Conservation (phyloP, 23 tunicate species). For the Botrylloides violaceus region DNA sequence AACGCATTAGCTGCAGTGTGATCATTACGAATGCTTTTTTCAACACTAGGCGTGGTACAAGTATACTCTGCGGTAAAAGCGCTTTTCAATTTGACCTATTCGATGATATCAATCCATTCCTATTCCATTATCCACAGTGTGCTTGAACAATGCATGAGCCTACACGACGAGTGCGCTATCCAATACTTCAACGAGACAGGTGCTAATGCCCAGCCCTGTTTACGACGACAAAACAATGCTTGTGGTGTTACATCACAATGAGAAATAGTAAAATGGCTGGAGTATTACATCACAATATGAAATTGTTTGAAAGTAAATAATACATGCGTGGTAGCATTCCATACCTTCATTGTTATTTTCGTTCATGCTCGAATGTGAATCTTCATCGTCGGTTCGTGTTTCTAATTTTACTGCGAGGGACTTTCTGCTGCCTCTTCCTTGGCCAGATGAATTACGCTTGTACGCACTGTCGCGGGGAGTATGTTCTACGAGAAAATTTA, state of each 20-base stretch:
- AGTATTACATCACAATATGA: not conserved
- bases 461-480: not conserved
- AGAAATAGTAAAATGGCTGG: not conserved
- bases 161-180: too few relatives aligned
- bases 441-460: not conserved
- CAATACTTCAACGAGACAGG: too few relatives aligned
- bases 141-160: too few relatives aligned
- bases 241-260: not conserved
- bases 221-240: not conserved
- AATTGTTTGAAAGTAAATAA: not conserved
- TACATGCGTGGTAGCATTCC: not conserved
- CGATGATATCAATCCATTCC: too few relatives aligned
- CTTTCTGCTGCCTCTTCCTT: slow-evolving; percentile 43
- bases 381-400: slow-evolving; percentile 52
- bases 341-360: slow-evolving; percentile 9
- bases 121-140: too few relatives aligned
- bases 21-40: too few relatives aligned
- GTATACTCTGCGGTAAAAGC: too few relatives aligned
- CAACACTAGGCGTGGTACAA: too few relatives aligned
- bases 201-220: not conserved
- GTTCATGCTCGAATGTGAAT: slow-evolving; percentile 1
- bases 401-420: slow-evolving; percentile 73
- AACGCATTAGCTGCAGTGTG: not conserved
- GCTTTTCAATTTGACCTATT: too few relatives aligned
- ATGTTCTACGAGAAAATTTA: not conserved